These are phyloP conservation scores for Phrynocephalus forsythii DNA, from an alignment of 2,797 vertebrate genomes.

Conservation along the genomic window DNA sequence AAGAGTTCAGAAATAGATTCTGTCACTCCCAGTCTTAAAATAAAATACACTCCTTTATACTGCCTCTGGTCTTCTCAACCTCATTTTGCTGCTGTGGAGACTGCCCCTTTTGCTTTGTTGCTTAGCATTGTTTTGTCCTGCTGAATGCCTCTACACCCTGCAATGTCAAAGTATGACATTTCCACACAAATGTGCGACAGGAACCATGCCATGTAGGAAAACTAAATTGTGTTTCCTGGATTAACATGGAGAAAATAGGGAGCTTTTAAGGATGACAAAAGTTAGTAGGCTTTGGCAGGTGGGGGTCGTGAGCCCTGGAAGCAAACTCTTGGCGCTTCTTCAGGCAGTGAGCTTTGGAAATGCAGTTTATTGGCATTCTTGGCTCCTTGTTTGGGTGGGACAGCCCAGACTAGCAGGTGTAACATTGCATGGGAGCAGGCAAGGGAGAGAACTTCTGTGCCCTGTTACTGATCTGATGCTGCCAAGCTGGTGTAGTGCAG, in stretches of 20 bases:
- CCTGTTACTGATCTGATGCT: background rate
- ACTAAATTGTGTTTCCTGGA: background rate
- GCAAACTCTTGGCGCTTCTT: no score
- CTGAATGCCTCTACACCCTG: no score
- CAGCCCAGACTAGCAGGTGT: background rate
- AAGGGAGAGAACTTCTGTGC: background rate
- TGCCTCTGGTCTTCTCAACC: background rate
- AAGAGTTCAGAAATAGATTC: background rate
- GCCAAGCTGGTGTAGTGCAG: background rate
- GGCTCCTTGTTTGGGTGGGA: background rate
- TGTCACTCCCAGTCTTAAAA: background rate
- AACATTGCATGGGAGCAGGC: background rate
- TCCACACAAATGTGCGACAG: background rate
- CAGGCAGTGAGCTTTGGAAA: background rate
- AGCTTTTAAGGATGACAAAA: background rate
- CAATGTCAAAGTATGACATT: no score
- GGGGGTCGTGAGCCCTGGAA: background rate
- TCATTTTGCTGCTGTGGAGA: background rate
- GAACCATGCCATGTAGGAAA: background rate
- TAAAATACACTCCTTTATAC: background rate
- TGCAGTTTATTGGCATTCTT: background rate
- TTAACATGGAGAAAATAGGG: background rate
- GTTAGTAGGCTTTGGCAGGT: background rate
- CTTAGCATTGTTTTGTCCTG: background rate
- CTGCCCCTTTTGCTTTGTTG: background rate